Conservation (phyloP, 35 echinoderm and acorn worm genomes). For the Chiridota heheva region DNA sequence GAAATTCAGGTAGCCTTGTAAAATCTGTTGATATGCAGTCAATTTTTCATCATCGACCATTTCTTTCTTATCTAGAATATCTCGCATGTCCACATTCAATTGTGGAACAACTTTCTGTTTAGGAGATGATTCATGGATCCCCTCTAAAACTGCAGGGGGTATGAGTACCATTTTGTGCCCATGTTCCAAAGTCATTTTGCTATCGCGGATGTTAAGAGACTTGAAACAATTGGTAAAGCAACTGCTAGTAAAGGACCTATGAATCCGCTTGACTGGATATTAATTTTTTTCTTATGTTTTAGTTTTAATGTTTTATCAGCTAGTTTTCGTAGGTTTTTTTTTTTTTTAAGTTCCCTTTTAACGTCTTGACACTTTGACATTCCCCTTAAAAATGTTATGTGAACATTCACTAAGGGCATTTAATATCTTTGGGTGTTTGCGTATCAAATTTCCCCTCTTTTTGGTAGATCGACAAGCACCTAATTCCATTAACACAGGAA, state of each 20-base stretch:
- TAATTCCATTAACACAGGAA: slow-evolving; percentile 20
- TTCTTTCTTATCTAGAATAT: slow-evolving; percentile 2
- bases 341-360: slow-evolving; percentile 32
- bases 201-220: slow-evolving; percentile 19
- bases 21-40: slow-evolving; percentile 27
- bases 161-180: slow-evolving; percentile 30
- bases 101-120: not conserved
- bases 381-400: slow-evolving; percentile 17
- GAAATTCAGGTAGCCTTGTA: slow-evolving; percentile 38
- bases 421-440: not conserved
- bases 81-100: slow-evolving; percentile 7
- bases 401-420: slow-evolving; percentile 24
- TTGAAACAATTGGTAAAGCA: slow-evolving; percentile 3
- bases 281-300: not conserved
- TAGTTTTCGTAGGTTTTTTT: slow-evolving; percentile 34
- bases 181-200: slow-evolving; percentile 18
- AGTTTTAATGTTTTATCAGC: not conserved
- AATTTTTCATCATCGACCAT: slow-evolving; percentile 18
- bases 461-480: slow-evolving; percentile 23
- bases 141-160: slow-evolving; percentile 5
- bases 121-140: not conserved
- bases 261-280: slow-evolving; percentile 3
- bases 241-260: slow-evolving; percentile 9
- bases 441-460: slow-evolving; percentile 4
- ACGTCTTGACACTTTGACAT: slow-evolving; percentile 10